Conservation (phyloP, 1,140 invertebrate genomes). For the Episyrphus balteatus region DNA sequence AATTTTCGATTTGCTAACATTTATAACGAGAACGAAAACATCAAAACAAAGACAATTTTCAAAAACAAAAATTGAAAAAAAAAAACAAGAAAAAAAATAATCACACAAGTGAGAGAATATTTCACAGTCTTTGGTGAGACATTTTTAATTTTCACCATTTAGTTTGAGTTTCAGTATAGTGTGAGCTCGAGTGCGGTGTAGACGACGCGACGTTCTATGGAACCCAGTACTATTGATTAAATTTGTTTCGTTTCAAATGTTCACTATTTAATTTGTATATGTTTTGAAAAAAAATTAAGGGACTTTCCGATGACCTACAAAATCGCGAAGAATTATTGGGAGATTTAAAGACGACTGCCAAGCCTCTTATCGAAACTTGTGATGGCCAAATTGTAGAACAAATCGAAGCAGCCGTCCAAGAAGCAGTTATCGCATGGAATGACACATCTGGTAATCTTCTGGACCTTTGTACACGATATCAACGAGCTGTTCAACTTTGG, state of each 20-base stretch:
- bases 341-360: slow-evolving; percentile 53
- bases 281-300: slow-evolving; percentile 34
- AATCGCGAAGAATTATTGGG: slow-evolving; percentile 56
- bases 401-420: slow-evolving; percentile 58
- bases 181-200: too few species aligned
- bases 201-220: too few species aligned
- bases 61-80: too few species aligned
- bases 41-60: too few species aligned
- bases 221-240: too few species aligned
- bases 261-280: neutral
- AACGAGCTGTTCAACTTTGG: slow-evolving; percentile 66
- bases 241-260: slow-evolving; percentile 4
- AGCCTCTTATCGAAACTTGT: slow-evolving; percentile 55
- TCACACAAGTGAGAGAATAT: too few species aligned
- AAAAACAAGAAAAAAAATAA: too few species aligned
- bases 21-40: too few species aligned
- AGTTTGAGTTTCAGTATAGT: too few species aligned
- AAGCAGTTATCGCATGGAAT: slow-evolving; percentile 63
- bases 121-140: too few species aligned
- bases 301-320: slow-evolving; percentile 50
- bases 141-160: too few species aligned
- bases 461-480: slow-evolving; percentile 59
- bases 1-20: too few species aligned
- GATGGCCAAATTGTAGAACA: slow-evolving; percentile 54
- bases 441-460: slow-evolving; percentile 60